These are phyloP conservation scores for Batillaria attramentaria DNA, from an alignment of 1,140 invertebrate species.

Conservation along the genomic window DNA sequence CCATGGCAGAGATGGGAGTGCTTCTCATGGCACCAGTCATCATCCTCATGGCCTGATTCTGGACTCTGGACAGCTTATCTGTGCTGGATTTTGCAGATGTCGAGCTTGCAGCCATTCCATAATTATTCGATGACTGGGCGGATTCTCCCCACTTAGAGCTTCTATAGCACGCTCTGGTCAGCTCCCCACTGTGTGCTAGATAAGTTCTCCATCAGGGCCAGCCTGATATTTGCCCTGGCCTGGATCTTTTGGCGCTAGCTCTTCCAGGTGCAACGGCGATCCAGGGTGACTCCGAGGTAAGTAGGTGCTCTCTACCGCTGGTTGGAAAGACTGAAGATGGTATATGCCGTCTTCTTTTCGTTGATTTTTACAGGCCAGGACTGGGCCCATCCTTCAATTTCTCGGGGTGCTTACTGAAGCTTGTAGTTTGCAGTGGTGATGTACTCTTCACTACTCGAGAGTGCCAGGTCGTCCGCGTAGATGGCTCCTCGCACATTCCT, in stretches of 20 bases:
- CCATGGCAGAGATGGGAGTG: not conserved
- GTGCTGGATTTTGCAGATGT: not conserved
- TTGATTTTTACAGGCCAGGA: slow-evolving; percentile 8
- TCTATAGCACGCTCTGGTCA: no score
- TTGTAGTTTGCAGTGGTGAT: slow-evolving; percentile 15
- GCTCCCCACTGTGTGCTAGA: not conserved
- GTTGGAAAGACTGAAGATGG: not conserved
- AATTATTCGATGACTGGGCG: slow-evolving; percentile 1
- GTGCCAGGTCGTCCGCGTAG: slow-evolving; percentile 15
- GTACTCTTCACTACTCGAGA: slow-evolving; percentile 33
- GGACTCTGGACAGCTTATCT: not conserved
- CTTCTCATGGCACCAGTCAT: not conserved
- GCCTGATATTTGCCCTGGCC: not conserved
- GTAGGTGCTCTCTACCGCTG: not conserved
- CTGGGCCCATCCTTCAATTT: not conserved
- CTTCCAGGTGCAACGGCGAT: not conserved
- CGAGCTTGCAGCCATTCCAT: slow-evolving; percentile 4
- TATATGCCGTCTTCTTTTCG: not conserved
- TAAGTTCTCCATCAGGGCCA: not conserved
- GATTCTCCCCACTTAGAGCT: not conserved
- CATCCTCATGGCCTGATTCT: slow-evolving; percentile 12
- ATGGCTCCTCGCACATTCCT: slow-evolving; percentile 14
- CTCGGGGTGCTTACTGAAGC: not conserved
- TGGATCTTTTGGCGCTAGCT: not conserved
- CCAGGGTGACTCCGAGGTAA: slow-evolving; percentile 6